Base-by-base conservation (phyloP, 2,113 vertebrate genomes). In the Oxyruncus cristatus region DNA sequence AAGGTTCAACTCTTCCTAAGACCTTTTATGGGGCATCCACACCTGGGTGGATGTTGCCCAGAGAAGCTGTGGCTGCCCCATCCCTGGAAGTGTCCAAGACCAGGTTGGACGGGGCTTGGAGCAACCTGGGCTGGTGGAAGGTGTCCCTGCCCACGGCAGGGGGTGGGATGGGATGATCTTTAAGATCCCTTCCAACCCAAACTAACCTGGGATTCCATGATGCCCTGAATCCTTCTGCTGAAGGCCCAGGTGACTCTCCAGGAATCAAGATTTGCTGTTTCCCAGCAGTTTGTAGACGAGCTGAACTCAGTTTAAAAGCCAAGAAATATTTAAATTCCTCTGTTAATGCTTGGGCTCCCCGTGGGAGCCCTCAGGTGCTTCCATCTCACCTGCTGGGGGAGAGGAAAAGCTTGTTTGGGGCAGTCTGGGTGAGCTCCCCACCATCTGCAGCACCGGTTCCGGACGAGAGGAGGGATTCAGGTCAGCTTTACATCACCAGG, bases 21-120 rank as follows among this genome's bases (percentile, higher is more conserved):
- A n/a, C 32, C 18, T 27, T 26, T 11, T 24, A 7, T 0, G 0
- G 42, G 52, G 26, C 33, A 61, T 5, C 12, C 5, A 8, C 16
- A 33, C 11, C 20, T 1, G 0, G 23, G 14, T 1, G 2, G 33
- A 20, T 0, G 0, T 37, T 23, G 2, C 14, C 58, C 53, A 55
- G 75, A 44, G 58, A 35, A 56, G 58, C 66, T 56, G n/a, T 11
- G 58, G 66, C 58, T 72, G 56, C 9, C 56, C n/a, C 47, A n/a
- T 11, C 85, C n/a, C 56, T 79, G 85, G 65, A 9, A 72, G 32
- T 49, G 58, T 3, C 67, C 67, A 8, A 42, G 58, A 42, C 49
- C 56, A 55, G 66, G 30, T 0, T 72, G 66, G 39, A 23, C 3
- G 4, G 53, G 73, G 27, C 23, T 53, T 0, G 65, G 47, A 70